These are phyloP conservation scores for Barypeithes pellucidus DNA, from an alignment of 2,888 invertebrate species.

Conservation along the genomic window DNA sequence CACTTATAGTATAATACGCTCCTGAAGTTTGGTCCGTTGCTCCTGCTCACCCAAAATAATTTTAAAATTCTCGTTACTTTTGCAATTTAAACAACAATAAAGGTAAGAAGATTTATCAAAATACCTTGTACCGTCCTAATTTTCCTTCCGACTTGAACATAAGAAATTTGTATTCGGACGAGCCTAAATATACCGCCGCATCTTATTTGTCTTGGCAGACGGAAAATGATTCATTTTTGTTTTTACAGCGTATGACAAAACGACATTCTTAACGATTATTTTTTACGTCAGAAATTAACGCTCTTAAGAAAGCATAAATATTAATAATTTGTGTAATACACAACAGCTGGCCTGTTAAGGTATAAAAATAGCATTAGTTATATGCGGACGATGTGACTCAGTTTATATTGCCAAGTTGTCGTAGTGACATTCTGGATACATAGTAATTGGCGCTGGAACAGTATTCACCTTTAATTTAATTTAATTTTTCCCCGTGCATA, in stretches of 20 bases:
- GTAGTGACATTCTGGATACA: not conserved
- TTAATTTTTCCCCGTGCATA: too few relatives aligned
- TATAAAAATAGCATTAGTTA: slow-evolving; percentile 15
- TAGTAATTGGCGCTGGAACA: too few relatives aligned
- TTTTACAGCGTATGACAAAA: slow-evolving; percentile 22
- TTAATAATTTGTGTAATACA: slow-evolving; percentile 26
- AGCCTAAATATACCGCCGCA: slow-evolving; percentile 29
- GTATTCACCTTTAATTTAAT: too few relatives aligned
- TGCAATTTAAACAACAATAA: too few relatives aligned
- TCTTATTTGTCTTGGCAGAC: slow-evolving; percentile 41
- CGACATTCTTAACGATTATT: slow-evolving; percentile 31
- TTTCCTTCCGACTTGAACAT: slow-evolving; percentile 14
- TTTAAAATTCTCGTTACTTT: too few relatives aligned
- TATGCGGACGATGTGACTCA: slow-evolving; percentile 5
- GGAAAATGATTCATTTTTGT: slow-evolving; percentile 40
- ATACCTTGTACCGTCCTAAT: not conserved
- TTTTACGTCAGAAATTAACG: slow-evolving; percentile 33
- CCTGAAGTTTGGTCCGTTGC: too few relatives aligned
- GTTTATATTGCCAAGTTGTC: not conserved
- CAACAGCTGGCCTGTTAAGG: slow-evolving; percentile 13
- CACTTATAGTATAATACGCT: too few relatives aligned
- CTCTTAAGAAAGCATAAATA: slow-evolving; percentile 34
- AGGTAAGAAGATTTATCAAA: not conserved
- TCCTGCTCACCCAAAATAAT: too few relatives aligned
- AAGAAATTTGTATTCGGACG: slow-evolving; percentile 43